These are phyloP conservation scores for Thelaira solivaga DNA, from an alignment of 2,888 invertebrate species.

Conservation along the genomic window DNA sequence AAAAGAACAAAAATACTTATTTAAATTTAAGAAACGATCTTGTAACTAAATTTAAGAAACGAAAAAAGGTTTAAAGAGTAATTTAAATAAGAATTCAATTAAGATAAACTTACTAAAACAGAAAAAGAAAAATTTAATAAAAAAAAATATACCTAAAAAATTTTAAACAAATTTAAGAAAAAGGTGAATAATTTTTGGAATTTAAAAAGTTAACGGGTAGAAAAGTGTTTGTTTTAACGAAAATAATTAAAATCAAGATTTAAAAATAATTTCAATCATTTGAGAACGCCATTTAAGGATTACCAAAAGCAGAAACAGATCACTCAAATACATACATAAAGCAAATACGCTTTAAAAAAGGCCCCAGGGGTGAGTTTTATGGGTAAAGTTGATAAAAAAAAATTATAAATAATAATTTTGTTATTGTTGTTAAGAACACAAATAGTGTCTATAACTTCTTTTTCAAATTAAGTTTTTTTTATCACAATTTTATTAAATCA, in stretches of 20 bases:
- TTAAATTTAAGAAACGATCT: slow-evolving; percentile 52
- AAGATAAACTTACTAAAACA: slow-evolving; percentile 21
- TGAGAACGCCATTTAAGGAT: slow-evolving; percentile 12
- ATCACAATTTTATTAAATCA: slow-evolving; percentile 10
- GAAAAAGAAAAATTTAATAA: neutral
- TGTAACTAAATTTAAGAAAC: slow-evolving; percentile 26
- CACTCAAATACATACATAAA: neutral
- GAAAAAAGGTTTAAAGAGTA: slow-evolving; percentile 44
- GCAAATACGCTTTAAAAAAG: neutral
- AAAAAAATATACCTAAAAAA: slow-evolving; percentile 2
- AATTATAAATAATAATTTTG: too few relatives aligned
- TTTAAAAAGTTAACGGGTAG: neutral
- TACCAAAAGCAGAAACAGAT: slow-evolving; percentile 16
- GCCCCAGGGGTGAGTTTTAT: slow-evolving; percentile 42
- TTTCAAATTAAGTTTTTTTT: slow-evolving; percentile 30
- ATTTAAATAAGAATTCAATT: slow-evolving; percentile 23
- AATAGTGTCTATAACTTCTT: neutral
- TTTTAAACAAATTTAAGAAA: neutral
- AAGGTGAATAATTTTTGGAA: slow-evolving; percentile 26
- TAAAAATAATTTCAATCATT: neutral
- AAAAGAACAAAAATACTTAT: neutral
- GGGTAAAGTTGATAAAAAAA: slow-evolving; percentile 28
- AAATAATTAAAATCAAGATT: neutral
- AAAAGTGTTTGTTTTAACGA: neutral
- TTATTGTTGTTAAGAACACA: slow-evolving; percentile 21